Base-by-base conservation (phyloP, 2,888 invertebrate genomes). In the Drosophila pegasa region DNA sequence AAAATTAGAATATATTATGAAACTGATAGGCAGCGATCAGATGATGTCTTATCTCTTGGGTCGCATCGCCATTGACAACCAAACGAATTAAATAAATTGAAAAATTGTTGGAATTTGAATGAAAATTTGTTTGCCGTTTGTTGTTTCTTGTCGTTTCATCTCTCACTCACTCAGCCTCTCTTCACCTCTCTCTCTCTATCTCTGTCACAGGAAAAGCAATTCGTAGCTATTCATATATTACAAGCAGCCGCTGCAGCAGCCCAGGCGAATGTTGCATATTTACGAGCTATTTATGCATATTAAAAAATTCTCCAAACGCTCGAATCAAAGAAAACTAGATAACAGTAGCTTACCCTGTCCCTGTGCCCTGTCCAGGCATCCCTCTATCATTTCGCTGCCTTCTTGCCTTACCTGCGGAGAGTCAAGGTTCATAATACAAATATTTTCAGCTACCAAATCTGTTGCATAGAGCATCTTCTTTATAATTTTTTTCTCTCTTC, bases 261-360 rank as follows among this genome's bases (percentile, higher is more conserved):
- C 55, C 55, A 57, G 40, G 63, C 60, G 50, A 82, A 85, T 75
- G 73, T 78, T 83, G 76, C 86, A 86, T 80, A 84, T 88, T 87
- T 88, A 87, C 88, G 85, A 88, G 88, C 58, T 88, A 87, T 87
- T 88, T 88, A 88, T 88, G 88, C 83, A 88, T 88, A 88, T 88
- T 88, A 88, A 79, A 88, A 87, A 88, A 80, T 87, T 80, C 83
- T 71, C 70, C 48, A 66, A 66, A 52, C 52, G 65, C 65, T 71
- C 77, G 63, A 78, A 82, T 80, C 80, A 75, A 77, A 79, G 64
- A 75, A 80, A 69, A 76, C 69, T 77, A 82, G 87, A 87, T 86
- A 86, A 85, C 85, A 87, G 85, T 87, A 86, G 87, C 87, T 71
- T 37, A 61, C 33, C 41, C 40, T 59, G 27, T 50, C 52, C 54